These are phyloP conservation scores for Ferdinandea cuprea DNA, from an alignment of 2,888 invertebrate species.

Conservation along the genomic window DNA sequence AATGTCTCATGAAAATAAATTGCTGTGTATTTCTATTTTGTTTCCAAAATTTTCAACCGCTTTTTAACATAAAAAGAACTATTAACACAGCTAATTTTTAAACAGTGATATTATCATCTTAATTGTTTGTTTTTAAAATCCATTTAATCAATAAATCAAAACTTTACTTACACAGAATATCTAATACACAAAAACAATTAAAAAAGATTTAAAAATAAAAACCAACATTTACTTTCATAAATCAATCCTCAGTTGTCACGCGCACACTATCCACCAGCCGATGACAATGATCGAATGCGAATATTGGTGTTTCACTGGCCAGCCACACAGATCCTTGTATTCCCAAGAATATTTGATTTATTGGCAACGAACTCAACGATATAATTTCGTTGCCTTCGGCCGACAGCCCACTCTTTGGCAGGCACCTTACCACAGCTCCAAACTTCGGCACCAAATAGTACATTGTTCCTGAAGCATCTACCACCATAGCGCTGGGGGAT, in stretches of 20 bases:
- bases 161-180: too few relatives aligned
- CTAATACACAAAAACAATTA: neutral
- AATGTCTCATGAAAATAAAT: too few relatives aligned
- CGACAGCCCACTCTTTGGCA: slow-evolving; percentile 77
- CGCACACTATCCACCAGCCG: slow-evolving; percentile 74
- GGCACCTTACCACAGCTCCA: slow-evolving; percentile 80
- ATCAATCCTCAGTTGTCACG: neutral
- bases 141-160: too few relatives aligned
- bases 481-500: slow-evolving; percentile 77
- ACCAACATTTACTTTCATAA: neutral
- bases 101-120: too few relatives aligned
- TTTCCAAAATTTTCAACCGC: too few relatives aligned
- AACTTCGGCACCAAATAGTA: slow-evolving; percentile 81
- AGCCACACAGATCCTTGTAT: slow-evolving; percentile 79
- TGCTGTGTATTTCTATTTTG: too few relatives aligned
- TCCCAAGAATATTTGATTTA: slow-evolving; percentile 81
- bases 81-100: too few relatives aligned
- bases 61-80: too few relatives aligned
- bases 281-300: slow-evolving; percentile 80
- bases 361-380: slow-evolving; percentile 80
- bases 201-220: too few relatives aligned
- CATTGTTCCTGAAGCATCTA: slow-evolving; percentile 77
- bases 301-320: slow-evolving; percentile 79
- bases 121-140: too few relatives aligned
- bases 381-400: slow-evolving; percentile 81